Evolutionary conservation across 2,888 invertebrate species (phyloP).

Genomic region (Hetaerina titia): DNA sequence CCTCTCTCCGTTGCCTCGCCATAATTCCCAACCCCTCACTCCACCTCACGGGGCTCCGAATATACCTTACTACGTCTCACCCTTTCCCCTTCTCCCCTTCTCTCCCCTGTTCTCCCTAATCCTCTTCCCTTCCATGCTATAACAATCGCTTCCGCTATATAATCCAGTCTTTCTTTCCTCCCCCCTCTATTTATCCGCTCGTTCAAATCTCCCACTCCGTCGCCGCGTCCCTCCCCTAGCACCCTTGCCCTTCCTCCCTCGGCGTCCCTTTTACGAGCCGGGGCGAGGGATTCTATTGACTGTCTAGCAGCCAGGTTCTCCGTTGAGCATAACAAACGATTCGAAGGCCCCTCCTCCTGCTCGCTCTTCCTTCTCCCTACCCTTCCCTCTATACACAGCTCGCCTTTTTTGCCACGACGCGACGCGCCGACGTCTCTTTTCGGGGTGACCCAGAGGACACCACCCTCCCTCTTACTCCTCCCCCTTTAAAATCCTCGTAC

Average conservation of each 20-base stretch:
- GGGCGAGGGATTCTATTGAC: constrained; percentile 13
- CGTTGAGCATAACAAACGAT: background rate
- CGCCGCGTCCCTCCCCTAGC: background rate
- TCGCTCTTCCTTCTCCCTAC: too few species aligned
- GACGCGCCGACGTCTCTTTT: background rate
- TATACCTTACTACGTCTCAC: background rate
- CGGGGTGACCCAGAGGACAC: background rate
- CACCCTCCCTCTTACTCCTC: background rate
- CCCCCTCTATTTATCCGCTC: constrained; percentile 24
- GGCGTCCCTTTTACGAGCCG: background rate
- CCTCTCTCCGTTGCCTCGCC: background rate
- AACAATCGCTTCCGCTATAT: constrained; percentile 32
- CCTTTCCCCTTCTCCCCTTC: background rate
- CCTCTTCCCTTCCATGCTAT: background rate
- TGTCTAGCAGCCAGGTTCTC: background rate
- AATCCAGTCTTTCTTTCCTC: constrained; percentile 11
- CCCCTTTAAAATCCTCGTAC: background rate
- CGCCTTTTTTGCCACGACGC: background rate
- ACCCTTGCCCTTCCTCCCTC: too few species aligned
- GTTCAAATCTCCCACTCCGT: constrained; percentile 17
- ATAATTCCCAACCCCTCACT: background rate
- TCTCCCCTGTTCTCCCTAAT: constrained; percentile 13
- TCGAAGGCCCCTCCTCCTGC: background rate
- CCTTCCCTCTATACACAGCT: background rate
- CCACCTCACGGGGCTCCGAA: background rate